A percentile compares a stretch with the other conserved stretches of the same genome.
Evolutionary conservation across 1,140 invertebrate species (phyloP).

Genomic region (Amyelois transitella): DNA sequence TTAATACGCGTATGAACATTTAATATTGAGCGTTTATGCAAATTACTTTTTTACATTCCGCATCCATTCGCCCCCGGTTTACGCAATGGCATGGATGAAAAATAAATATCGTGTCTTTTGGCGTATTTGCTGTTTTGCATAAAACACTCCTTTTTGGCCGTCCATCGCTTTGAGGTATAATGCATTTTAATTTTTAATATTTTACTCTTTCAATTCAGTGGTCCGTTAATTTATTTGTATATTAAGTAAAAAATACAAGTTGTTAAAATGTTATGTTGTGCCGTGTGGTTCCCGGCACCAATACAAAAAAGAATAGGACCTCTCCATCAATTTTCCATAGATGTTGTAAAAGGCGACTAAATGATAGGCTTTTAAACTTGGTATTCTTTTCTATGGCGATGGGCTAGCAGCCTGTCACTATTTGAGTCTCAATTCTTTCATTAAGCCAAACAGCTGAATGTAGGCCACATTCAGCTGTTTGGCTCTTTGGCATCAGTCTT

Average conservation of each 20-base stretch:
- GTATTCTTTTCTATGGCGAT: too few species aligned
- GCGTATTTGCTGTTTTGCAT: neutral
- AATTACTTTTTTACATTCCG: constrained; percentile 56
- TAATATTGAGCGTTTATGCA: constrained; percentile 59
- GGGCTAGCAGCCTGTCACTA: too few species aligned
- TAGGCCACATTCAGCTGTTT: too few species aligned
- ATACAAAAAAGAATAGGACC: too few species aligned
- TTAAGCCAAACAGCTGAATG: too few species aligned
- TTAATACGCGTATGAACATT: constrained; percentile 45
- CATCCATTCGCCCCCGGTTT: constrained; percentile 59
- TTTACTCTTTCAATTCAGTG: neutral
- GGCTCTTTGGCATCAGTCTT: too few species aligned
- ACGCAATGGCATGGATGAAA: constrained; percentile 32
- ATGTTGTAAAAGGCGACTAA: too few species aligned
- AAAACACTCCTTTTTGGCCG: neutral
- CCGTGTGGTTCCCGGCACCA: too few species aligned
- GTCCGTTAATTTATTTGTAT: neutral
- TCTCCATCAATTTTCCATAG: too few species aligned
- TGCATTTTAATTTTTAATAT: neutral
- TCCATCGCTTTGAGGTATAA: neutral
- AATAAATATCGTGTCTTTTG: neutral
- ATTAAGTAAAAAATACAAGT: neutral
- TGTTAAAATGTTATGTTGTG: too few species aligned
- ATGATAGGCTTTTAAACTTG: too few species aligned
- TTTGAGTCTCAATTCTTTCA: too few species aligned